Conservation (phyloP, 2,113 vertebrate species). For the Dolichallabes microphthalmus region DNA sequence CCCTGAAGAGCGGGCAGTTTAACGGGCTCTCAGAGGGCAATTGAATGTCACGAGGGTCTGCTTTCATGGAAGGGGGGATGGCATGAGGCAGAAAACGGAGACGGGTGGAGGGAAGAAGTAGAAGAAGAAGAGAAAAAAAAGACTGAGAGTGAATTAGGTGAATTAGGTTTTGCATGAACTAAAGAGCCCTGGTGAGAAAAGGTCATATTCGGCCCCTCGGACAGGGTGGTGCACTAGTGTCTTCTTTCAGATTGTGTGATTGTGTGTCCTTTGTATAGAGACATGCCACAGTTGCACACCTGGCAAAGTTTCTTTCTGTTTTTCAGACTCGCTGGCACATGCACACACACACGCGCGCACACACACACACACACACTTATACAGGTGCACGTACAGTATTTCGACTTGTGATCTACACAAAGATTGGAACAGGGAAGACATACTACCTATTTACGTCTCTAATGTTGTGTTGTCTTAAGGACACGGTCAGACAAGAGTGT, state of each 20-base stretch:
- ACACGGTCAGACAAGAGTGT: conserved; percentile 17
- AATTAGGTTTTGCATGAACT: conserved; percentile 12
- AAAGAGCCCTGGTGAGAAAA: not conserved
- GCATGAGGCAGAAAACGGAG: conserved; percentile 27
- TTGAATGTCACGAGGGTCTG: conserved; percentile 47
- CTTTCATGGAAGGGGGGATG: conserved; percentile 47
- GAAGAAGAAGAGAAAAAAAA: not conserved
- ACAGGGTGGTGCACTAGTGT: not conserved
- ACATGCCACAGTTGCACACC: conserved; percentile 24
- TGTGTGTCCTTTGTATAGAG: conserved; percentile 9
- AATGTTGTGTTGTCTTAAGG: conserved; percentile 38
- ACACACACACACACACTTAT: not conserved
- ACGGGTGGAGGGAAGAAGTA: not conserved
- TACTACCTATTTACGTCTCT: not conserved
- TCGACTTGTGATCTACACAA: conserved; percentile 10
- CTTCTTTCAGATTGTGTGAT: not conserved
- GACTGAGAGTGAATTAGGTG: not conserved
- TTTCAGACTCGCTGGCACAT: conserved; percentile 23
- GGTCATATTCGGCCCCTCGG: conserved; percentile 15
- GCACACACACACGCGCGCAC: not conserved
- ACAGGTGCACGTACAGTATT: not conserved
- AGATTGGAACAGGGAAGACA: conserved; percentile 18
- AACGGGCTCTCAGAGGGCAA: conserved; percentile 40
- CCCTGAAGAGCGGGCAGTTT: conserved; percentile 31
- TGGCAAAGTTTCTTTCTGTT: conserved; percentile 7